Conservation (phyloP, 2,797 vertebrate species). For the Eutrigla gurnardus region DNA sequence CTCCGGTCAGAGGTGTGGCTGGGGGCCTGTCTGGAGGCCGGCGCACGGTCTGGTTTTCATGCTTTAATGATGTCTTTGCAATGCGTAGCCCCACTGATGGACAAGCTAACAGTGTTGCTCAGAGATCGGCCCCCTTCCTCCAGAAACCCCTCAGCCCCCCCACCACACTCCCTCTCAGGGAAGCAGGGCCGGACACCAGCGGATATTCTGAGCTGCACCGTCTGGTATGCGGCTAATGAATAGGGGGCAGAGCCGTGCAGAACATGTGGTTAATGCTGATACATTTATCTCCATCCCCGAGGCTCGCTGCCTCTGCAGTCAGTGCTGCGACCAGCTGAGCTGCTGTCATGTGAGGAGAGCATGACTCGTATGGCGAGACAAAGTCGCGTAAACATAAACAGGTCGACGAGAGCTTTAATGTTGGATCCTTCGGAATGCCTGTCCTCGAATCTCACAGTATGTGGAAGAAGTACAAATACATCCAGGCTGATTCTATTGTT, state of each 20-base stretch:
- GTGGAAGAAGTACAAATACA: not conserved
- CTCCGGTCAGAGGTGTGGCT: conserved; percentile 49
- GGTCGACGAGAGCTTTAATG: conserved; percentile 17
- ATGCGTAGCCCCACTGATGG: conserved; percentile 57
- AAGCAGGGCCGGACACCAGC: conserved; percentile 27
- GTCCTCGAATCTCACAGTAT: not conserved
- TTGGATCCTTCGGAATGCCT: not conserved
- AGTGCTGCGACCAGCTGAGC: conserved; percentile 34
- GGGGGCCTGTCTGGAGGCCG: conserved; percentile 10
- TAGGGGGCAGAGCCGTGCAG: conserved; percentile 23
- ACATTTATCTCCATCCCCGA: conserved; percentile 48
- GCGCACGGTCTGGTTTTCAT: conserved; percentile 32
- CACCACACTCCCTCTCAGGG: not conserved
- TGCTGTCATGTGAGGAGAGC: conserved; percentile 58
- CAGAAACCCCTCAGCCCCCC: not conserved
- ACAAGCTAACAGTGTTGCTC: conserved; percentile 63
- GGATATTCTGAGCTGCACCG: conserved; percentile 26
- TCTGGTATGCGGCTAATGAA: conserved; percentile 56
- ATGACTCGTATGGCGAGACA: conserved; percentile 42
- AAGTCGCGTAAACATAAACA: conserved; percentile 39
- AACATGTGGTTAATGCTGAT: conserved; percentile 50
- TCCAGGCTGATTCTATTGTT: not conserved
- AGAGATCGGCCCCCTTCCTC: conserved; percentile 30
- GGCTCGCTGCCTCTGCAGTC: conserved; percentile 39
- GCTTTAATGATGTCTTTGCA: conserved; percentile 70